Evolutionary conservation across 2,797 vertebrate genomes (phyloP).

Genomic region (Gobionotothen gibberifrons): DNA sequence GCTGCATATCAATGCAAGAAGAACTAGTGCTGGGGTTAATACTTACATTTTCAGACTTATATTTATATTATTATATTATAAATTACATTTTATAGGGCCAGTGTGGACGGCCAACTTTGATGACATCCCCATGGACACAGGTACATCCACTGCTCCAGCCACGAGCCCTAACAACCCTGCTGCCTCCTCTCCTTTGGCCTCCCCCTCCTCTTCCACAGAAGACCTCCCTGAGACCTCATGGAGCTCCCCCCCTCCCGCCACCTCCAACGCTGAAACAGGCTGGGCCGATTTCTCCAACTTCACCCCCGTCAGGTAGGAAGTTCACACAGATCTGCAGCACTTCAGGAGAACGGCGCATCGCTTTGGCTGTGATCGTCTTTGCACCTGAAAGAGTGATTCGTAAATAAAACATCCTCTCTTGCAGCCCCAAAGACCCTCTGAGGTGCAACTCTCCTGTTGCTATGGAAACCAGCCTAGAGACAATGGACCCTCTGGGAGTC

Average conservation of each 20-base stretch:
- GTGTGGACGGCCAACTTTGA: slow-evolving; percentile 96
- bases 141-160: slow-evolving; percentile 83
- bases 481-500: slow-evolving; percentile 88
- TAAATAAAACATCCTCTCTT: slow-evolving; percentile 34
- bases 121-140: slow-evolving; percentile 95
- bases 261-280: slow-evolving; percentile 84
- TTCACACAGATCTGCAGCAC: not conserved
- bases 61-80: not conserved
- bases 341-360: not conserved
- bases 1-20: not conserved
- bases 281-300: slow-evolving; percentile 97
- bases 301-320: slow-evolving; percentile 87
- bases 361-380: not conserved
- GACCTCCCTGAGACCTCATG: slow-evolving; percentile 85
- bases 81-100: slow-evolving; percentile 80
- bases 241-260: slow-evolving; percentile 85
- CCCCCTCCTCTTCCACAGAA: slow-evolving; percentile 69
- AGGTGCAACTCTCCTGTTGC: slow-evolving; percentile 97
- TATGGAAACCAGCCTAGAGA: slow-evolving; percentile 95
- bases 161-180: slow-evolving; percentile 47
- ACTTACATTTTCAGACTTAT: not conserved
- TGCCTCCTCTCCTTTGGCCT: slow-evolving; percentile 46
- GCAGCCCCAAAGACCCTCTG: slow-evolving; percentile 92
- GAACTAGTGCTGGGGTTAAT: not conserved
- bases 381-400: not conserved